Conservation (phyloP, 2,888 invertebrate species). For the Caradrina kadenii region DNA sequence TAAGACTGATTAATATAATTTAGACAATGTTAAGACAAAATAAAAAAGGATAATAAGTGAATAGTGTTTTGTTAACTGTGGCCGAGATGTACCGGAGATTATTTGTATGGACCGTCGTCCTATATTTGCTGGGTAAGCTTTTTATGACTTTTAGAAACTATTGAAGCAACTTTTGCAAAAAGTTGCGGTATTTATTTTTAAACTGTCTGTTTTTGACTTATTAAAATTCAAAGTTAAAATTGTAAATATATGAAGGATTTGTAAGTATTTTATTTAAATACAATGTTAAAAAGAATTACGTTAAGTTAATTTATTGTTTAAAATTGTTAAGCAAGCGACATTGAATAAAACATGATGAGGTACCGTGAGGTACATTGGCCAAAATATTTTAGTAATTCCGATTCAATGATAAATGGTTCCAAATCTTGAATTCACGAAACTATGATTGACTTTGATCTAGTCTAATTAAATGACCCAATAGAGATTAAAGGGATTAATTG, state of each 20-base stretch:
- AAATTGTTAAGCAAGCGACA: background rate
- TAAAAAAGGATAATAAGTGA: constrained; percentile 40
- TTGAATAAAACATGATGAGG: background rate
- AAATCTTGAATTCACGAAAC: background rate
- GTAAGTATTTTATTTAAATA: background rate
- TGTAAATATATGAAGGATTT: no score
- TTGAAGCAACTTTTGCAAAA: background rate
- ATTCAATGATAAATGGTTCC: background rate
- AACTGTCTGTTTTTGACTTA: background rate
- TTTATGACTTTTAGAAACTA: background rate
- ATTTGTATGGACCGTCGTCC: constrained; percentile 64
- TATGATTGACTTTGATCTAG: constrained; percentile 2
- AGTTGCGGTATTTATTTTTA: background rate
- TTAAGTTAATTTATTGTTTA: background rate
- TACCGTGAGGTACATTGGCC: background rate
- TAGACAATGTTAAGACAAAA: constrained; percentile 29
- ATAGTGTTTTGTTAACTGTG: constrained; percentile 43
- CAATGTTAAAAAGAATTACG: background rate
- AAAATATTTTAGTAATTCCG: background rate
- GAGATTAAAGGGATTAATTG: constrained; percentile 23
- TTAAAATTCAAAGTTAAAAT: no score
- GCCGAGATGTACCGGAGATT: constrained; percentile 68
- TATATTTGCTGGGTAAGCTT: constrained; percentile 71
- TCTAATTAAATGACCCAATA: constrained; percentile 23
- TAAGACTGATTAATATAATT: constrained; percentile 17